Evolutionary conservation across 2,888 invertebrate genomes (phyloP).

Genomic region (Nomada goodeniana): DNA sequence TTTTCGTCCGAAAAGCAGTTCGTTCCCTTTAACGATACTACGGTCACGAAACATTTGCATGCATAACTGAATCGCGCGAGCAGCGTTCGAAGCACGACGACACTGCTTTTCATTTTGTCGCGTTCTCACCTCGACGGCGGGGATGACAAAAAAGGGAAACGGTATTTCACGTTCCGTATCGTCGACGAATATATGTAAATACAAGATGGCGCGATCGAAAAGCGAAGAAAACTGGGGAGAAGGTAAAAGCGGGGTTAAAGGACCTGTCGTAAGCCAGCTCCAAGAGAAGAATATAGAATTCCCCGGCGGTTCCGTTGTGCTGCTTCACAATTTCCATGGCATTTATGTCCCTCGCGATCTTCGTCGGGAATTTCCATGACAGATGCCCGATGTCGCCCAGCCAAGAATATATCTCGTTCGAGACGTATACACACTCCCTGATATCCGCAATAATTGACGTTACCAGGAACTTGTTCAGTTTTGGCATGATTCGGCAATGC

Average conservation of each 20-base stretch:
- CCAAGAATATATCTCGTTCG: slow-evolving; percentile 70
- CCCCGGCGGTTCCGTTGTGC: slow-evolving; percentile 71
- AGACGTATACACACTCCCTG: slow-evolving; percentile 67
- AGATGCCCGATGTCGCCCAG: slow-evolving; percentile 67
- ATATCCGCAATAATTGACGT: slow-evolving; percentile 72
- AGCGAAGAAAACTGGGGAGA: not conserved
- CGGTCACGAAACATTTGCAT: slow-evolving; percentile 11
- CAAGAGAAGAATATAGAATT: slow-evolving; percentile 76
- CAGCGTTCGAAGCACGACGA: not conserved
- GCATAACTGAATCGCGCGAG: slow-evolving; percentile 27
- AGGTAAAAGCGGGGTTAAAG: slow-evolving; percentile 42
- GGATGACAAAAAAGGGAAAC: not conserved
- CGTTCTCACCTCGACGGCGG: not conserved
- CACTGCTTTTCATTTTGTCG: not conserved
- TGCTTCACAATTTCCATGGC: slow-evolving; percentile 71
- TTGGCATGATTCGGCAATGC: slow-evolving; percentile 52
- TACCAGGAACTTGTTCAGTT: slow-evolving; percentile 70
- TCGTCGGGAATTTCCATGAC: slow-evolving; percentile 75
- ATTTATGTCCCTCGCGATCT: slow-evolving; percentile 70
- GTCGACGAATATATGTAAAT: slow-evolving; percentile 57
- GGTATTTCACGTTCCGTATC: slow-evolving; percentile 5
- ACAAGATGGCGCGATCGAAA: slow-evolving; percentile 16
- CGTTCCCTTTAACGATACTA: slow-evolving; percentile 17
- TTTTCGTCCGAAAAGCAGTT: not conserved
- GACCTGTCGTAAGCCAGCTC: slow-evolving; percentile 79